phyloP scores from a whole-genome alignment of 1,140 invertebrate genomes.

The Venturia canescens region DNA sequence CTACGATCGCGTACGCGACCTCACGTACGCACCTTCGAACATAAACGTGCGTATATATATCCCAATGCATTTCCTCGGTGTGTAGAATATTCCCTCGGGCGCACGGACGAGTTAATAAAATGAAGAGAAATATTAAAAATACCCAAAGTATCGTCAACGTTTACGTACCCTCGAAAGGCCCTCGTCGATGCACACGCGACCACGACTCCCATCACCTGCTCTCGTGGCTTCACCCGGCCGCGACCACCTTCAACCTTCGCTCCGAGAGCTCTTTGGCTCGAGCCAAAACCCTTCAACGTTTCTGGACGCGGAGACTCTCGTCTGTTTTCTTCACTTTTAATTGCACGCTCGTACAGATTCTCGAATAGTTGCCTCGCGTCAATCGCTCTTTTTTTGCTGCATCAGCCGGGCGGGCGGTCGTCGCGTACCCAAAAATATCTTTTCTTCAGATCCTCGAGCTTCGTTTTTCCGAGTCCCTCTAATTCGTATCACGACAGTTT shows the following conservation, averaged over 20 bases:
- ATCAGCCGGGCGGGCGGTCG: too few relatives aligned
- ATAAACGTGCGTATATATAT: neutral
- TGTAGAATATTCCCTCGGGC: too few relatives aligned
- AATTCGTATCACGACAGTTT: too few relatives aligned
- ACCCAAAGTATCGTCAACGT: constrained; percentile 1
- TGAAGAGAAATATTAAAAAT: constrained; percentile 7
- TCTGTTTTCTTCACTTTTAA: too few relatives aligned
- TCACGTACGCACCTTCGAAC: neutral
- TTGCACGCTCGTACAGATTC: too few relatives aligned
- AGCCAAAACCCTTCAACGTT: neutral
- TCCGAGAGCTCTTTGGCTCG: neutral
- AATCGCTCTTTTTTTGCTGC: too few relatives aligned
- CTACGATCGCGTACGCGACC: neutral
- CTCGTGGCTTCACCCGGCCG: constrained; percentile 23
- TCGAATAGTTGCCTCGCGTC: too few relatives aligned
- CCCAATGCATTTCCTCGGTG: neutral
- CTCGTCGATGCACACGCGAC: constrained; percentile 18
- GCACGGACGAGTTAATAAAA: neutral
- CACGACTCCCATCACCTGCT: constrained; percentile 28
- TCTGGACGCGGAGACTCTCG: neutral
- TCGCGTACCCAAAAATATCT: too few relatives aligned
- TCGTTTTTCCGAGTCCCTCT: too few relatives aligned
- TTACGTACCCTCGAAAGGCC: constrained; percentile 9
- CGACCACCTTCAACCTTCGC: constrained; percentile 30
- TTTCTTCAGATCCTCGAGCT: too few relatives aligned